These are phyloP conservation scores for Dolichomitus sp. DNA, from an alignment of 2,888 invertebrate genomes.

Conservation along the genomic window DNA sequence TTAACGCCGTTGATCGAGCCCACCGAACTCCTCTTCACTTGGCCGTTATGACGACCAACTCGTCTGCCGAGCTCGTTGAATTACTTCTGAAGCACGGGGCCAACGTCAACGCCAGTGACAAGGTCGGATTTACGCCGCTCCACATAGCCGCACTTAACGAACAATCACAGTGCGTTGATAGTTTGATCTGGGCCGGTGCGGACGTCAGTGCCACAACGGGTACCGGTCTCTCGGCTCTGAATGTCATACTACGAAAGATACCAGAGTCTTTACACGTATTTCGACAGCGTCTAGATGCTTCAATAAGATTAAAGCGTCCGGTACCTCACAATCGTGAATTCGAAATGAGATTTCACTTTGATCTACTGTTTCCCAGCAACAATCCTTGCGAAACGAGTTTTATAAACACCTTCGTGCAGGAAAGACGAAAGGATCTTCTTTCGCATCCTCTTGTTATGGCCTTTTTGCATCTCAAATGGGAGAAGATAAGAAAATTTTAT, in stretches of 20 bases:
- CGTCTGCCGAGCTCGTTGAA: conserved; percentile 80
- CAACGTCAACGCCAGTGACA: conserved; percentile 83
- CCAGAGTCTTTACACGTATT: conserved; percentile 86
- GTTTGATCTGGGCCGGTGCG: conserved; percentile 85
- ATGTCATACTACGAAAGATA: conserved; percentile 85
- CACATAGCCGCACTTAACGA: conserved; percentile 87
- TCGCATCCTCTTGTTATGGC: conserved; percentile 87
- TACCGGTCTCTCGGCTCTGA: conserved; percentile 85
- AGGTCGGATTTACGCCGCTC: conserved; percentile 85
- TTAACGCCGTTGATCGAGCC: conserved; percentile 84
- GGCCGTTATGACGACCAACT: conserved; percentile 84
- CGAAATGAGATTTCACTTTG: conserved; percentile 83
- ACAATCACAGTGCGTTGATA: conserved; percentile 85
- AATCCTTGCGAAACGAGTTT: conserved; percentile 85
- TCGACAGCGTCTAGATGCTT: conserved; percentile 85
- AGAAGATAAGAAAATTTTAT: conserved; percentile 86
- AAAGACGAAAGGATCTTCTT: conserved; percentile 85
- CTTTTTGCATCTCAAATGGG: conserved; percentile 86
- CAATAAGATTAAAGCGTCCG: conserved; percentile 81
- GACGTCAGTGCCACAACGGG: conserved; percentile 86
- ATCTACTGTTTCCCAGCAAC: conserved; percentile 83
- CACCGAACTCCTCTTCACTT: conserved; percentile 86
- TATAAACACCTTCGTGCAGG: conserved; percentile 86
- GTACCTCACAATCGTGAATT: conserved; percentile 83
- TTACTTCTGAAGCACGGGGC: conserved; percentile 80